A percentile compares a stretch with the other conserved stretches of the same genome.
phyloP scores from a whole-genome alignment of 2,888 invertebrate species.

The Ectemnius lituratus region DNA sequence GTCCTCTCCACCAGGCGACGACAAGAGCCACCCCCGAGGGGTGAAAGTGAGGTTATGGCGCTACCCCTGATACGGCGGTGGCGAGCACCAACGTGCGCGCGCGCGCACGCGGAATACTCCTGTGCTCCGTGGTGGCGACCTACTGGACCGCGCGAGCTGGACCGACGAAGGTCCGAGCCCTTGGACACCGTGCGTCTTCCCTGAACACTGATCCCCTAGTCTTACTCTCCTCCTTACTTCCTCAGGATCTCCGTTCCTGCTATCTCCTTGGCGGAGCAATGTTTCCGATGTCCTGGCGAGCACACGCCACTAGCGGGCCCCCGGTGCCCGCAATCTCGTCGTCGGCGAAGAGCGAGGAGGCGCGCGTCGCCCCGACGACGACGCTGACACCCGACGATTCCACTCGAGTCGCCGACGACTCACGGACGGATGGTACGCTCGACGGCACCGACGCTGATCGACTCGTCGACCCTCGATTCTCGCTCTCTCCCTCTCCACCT shows the following conservation, averaged over 20 bases:
- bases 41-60: slow-evolving; percentile 51
- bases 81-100: slow-evolving; percentile 45
- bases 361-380: slow-evolving; percentile 28
- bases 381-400: slow-evolving; percentile 50
- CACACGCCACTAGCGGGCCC: background rate
- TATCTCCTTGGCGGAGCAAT: too few species aligned
- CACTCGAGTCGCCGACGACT: slow-evolving; percentile 44
- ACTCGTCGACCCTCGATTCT: background rate
- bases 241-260: background rate
- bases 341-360: slow-evolving; percentile 3
- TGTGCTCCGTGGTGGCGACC: slow-evolving; percentile 40
- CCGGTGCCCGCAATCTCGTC: background rate
- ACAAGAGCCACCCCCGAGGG: background rate
- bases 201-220: background rate
- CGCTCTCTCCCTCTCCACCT: background rate
- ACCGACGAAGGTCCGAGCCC: slow-evolving; percentile 7
- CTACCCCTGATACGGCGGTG: slow-evolving; percentile 37
- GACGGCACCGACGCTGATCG: slow-evolving; percentile 4
- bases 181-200: background rate
- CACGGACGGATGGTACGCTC: slow-evolving; percentile 32
- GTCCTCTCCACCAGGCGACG: background rate
- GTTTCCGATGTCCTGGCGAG: too few species aligned
- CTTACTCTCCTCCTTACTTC: background rate
- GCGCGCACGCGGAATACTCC: slow-evolving; percentile 46
- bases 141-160: slow-evolving; percentile 26